phyloP scores from a whole-genome alignment of 2,888 invertebrate genomes.

The Orchestes rusci region DNA sequence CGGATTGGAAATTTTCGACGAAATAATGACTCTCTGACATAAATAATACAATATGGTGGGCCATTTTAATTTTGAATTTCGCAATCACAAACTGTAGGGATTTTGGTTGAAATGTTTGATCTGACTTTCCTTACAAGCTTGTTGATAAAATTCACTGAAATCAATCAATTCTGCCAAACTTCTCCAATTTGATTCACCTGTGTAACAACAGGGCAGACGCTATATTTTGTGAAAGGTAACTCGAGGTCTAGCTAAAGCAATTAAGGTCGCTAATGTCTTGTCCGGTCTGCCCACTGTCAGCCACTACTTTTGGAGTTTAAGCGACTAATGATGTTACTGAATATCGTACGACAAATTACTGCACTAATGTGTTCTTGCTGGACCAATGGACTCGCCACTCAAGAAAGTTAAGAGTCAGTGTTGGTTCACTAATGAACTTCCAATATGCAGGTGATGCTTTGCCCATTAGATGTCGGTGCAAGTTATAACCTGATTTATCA shows the following conservation, averaged over 20 bases:
- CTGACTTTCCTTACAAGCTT: too few relatives aligned
- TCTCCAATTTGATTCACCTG: too few relatives aligned
- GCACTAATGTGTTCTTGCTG: conserved; percentile 39
- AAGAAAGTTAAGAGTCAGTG: conserved; percentile 20
- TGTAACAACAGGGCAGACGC: conserved; percentile 16
- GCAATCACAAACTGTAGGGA: too few relatives aligned
- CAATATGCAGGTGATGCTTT: conserved; percentile 25
- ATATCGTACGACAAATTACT: conserved; percentile 41
- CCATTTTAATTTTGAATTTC: too few relatives aligned
- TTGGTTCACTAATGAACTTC: conserved; percentile 21
- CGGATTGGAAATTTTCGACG: conserved; percentile 23
- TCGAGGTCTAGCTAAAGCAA: conserved; percentile 35
- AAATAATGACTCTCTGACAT: conserved; percentile 11
- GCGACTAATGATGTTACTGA: conserved; percentile 42
- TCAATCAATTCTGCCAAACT: too few relatives aligned
- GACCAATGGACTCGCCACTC: conserved; percentile 22
- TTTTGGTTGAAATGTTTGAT: too few relatives aligned
- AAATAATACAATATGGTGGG: too few relatives aligned
- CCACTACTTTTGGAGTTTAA: conserved; percentile 38
- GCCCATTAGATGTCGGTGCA: conserved; percentile 13
- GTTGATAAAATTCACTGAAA: too few relatives aligned
- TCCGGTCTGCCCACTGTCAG: conserved; percentile 40
- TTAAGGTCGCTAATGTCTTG: conserved; percentile 44
- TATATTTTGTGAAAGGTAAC: conserved; percentile 22
- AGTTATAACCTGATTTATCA: too few relatives aligned